phyloP scores from a whole-genome alignment of 2,797 vertebrate genomes.

The Chiroxiphia lanceolata region DNA sequence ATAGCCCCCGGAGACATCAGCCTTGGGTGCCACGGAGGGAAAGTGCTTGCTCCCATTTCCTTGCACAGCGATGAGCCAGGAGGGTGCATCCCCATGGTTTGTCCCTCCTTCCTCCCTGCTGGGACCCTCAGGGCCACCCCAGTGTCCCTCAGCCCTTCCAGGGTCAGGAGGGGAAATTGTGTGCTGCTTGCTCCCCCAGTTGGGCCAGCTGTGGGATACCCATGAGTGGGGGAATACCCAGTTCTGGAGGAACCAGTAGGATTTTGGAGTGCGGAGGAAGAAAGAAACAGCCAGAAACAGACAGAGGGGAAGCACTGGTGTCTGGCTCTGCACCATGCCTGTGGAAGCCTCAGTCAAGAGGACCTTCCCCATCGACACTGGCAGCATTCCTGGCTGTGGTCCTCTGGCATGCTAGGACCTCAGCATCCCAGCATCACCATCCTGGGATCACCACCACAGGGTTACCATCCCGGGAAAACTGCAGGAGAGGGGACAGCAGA shows the following conservation, averaged over 20 bases:
- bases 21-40: fast-evolving
- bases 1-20: fast-evolving
- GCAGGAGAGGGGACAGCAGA: not conserved
- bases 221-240: fast-evolving
- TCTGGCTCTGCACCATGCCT: not conserved
- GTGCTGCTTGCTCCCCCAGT: not conserved
- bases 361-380: not conserved
- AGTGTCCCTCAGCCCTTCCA: not conserved
- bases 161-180: not conserved
- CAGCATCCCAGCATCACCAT: not conserved
- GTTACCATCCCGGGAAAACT: not conserved
- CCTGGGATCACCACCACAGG: not conserved
- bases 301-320: not conserved
- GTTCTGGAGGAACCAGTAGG: not conserved
- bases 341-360: fast-evolving
- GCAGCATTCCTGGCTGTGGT: fast-evolving
- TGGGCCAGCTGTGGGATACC: not conserved
- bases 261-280: not conserved
- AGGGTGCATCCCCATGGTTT: not conserved
- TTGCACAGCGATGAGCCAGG: fast-evolving
- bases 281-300: conserved; percentile 19
- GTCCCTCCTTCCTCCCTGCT: not conserved
- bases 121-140: not conserved
- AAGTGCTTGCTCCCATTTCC: not conserved
- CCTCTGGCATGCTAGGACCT: not conserved